These are phyloP conservation scores for Diplosoma virens DNA, from an alignment of 23 tunicate genomes.

Conservation along the genomic window DNA sequence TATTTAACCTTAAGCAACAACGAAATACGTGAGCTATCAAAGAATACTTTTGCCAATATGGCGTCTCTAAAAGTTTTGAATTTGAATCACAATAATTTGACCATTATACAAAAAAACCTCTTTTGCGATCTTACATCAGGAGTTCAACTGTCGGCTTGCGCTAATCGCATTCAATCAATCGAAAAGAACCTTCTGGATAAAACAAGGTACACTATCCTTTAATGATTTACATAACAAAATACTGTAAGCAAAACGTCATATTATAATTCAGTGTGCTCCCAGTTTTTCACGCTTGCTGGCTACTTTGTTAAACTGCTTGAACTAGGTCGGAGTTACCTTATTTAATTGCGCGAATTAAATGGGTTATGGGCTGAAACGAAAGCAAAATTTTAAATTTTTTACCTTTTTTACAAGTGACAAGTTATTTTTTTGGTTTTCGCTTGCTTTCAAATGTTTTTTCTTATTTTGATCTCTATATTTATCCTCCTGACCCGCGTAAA, in stretches of 20 bases:
- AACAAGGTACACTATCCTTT: slow-evolving; percentile 16
- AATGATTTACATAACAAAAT: not conserved
- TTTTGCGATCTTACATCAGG: not conserved
- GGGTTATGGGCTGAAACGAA: no score
- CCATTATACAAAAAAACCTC: not conserved
- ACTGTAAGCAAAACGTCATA: not conserved
- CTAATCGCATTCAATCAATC: slow-evolving; percentile 29
- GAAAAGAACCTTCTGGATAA: slow-evolving; percentile 5
- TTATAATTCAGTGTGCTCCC: not conserved
- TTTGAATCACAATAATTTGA: slow-evolving; percentile 19
- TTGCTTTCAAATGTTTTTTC: no score
- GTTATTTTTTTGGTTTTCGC: no score
- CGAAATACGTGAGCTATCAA: slow-evolving; percentile 6
- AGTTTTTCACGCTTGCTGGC: no score
- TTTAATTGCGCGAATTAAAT: no score
- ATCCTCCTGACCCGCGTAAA: no score
- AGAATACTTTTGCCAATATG: slow-evolving; percentile 18
- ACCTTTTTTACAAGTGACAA: no score
- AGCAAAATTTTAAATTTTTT: no score
- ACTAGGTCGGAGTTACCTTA: not conserved
- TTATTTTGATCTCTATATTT: no score
- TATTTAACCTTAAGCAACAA: slow-evolving; percentile 25
- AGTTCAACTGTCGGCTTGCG: slow-evolving; percentile 26
- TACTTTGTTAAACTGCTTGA: no score
- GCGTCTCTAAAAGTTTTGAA: slow-evolving; percentile 24